Conservation (phyloP, 1,140 invertebrate species). For the Heliconius himera region DNA sequence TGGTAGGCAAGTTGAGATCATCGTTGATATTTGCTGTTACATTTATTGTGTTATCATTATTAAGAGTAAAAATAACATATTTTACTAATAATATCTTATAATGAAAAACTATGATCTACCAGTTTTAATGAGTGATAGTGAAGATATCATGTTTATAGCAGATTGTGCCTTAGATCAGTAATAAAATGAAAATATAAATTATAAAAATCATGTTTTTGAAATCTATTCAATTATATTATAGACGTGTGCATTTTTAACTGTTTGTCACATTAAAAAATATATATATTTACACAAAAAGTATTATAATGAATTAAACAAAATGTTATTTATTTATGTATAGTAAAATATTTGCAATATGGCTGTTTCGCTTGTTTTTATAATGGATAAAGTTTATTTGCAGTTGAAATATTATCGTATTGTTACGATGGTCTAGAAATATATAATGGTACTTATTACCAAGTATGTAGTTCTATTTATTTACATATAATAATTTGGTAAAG, state of each 20-base stretch:
- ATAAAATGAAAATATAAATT: constrained; percentile 50
- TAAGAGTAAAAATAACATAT: constrained; percentile 60
- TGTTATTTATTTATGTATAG: constrained; percentile 69
- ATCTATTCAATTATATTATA: constrained; percentile 62
- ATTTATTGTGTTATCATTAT: constrained; percentile 71
- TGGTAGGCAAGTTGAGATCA: constrained; percentile 58
- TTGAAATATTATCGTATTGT: constrained; percentile 64
- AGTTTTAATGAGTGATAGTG: constrained; percentile 71
- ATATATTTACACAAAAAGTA: constrained; percentile 63
- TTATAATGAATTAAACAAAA: constrained; percentile 52
- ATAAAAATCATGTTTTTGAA: constrained; percentile 57
- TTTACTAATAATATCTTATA: constrained; percentile 53
- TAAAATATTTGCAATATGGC: constrained; percentile 71
- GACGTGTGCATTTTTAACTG: constrained; percentile 64
- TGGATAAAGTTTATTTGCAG: constrained; percentile 74
- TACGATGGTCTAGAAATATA: constrained; percentile 63
- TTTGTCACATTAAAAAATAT: constrained; percentile 55
- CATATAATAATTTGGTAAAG: constrained; percentile 80
- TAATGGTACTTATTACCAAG: constrained; percentile 76
- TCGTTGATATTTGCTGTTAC: constrained; percentile 77
- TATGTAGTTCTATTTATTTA: constrained; percentile 80
- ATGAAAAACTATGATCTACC: constrained; percentile 52
- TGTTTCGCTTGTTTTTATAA: constrained; percentile 76
- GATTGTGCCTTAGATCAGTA: constrained; percentile 79
- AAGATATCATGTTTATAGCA: constrained; percentile 73